Percentiles rank a stretch among this genome's conserved stretches.
Conservation (phyloP, 2,113 vertebrate species). For the Indri indri region DNA sequence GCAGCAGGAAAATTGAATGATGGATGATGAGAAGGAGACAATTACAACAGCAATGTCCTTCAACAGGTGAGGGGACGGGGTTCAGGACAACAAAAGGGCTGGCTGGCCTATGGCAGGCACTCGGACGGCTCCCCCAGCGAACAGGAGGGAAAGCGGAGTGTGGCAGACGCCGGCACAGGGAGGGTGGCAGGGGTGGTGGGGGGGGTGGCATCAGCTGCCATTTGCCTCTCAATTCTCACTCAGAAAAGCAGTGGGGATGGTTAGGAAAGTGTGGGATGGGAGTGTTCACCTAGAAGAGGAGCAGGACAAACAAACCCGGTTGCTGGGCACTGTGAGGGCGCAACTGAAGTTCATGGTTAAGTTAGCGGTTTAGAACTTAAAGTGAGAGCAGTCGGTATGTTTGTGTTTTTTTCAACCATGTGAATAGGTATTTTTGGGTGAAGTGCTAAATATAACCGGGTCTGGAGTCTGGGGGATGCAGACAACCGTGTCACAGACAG, state of each 20-base stretch:
- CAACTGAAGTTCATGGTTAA: neutral
- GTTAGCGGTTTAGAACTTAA: neutral
- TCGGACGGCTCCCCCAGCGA: neutral
- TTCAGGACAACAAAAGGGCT: neutral
- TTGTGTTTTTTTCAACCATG: neutral
- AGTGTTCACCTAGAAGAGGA: neutral
- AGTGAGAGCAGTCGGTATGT: neutral
- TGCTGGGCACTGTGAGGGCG: neutral
- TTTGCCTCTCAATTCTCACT: neutral
- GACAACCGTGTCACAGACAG: no score
- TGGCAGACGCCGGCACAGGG: neutral
- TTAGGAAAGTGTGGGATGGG: accelerated
- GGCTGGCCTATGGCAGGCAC: neutral
- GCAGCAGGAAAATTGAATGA: neutral
- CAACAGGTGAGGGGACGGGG: neutral
- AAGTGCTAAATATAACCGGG: neutral
- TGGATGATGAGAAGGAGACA: neutral
- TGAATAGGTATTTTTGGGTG: neutral
- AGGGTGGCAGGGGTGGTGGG: accelerated
- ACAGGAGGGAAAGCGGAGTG: no score
- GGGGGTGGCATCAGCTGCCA: neutral
- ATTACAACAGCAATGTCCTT: neutral
- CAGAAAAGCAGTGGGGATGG: neutral
- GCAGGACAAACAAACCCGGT: neutral
- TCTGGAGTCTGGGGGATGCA: neutral